Evolutionary conservation across 1,140 invertebrate species (phyloP), one percentile per base, ranked within the genome.

Genomic region (Zaprionus gabonicus): DNA sequence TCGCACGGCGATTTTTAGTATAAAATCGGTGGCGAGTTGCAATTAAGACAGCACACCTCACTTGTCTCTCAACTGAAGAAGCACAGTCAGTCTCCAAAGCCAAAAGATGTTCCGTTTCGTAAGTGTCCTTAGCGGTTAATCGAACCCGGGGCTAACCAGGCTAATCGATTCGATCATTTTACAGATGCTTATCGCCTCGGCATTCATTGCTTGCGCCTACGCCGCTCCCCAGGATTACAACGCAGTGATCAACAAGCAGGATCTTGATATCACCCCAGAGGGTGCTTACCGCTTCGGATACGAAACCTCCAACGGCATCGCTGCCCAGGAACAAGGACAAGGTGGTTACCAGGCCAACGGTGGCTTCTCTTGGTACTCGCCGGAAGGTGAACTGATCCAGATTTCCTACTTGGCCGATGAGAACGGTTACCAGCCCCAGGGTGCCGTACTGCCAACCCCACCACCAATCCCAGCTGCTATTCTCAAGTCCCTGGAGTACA

Each of bases 391-490:
- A 75, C 91, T 82, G 0, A 88, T 94, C 57, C 80, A 93, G 34
- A 70, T 95, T 3, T 82, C 91, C 10, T 97, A 97, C 93, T 94
- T 95, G 9, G 96, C 97, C 23, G 96, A 97, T 81, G 95, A 97
- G 82, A 95, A 96, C 73, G 96, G 96, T 20, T 97, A 96, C 94
- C 95, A 95, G 62, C 95, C 96, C 1, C 91, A 94, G 60, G 96
- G 96, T 9, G 94, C 94, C 1, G 95, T 96, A 83, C 92, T 97
- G n/a, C 96, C 97, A 51, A 96, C 96, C 2, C 95, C 96, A 36
- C 96, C 96, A 80, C 91, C 94, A 95, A 98, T 93, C 97, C 98
- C 94, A 97, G 94, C 72, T 62, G 94, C 94, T 51, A 95, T 96
- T 70, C 93, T 94, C 49, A 94, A 93, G 77, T 93, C 94, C 6